Evolutionary conservation across 2,797 vertebrate genomes (phyloP).

Genomic region (Cottoperca gobio): DNA sequence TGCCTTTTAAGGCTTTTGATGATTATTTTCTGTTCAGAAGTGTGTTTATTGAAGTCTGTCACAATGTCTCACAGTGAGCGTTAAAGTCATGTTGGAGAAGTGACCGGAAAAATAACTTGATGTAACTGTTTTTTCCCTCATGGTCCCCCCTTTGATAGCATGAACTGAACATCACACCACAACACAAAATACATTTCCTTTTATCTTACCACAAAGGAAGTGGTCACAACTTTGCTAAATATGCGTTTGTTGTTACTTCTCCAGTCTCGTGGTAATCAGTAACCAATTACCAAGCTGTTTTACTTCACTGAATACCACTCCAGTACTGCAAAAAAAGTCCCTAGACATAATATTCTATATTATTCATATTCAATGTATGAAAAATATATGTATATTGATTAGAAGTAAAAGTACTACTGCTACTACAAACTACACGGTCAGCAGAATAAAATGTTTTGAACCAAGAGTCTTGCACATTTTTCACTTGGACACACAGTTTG

Average conservation of each 20-base stretch:
- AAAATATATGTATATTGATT: background rate
- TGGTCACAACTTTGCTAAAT: constrained; percentile 8
- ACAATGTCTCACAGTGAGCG: background rate
- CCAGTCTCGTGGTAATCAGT: background rate
- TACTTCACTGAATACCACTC: background rate
- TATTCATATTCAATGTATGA: background rate
- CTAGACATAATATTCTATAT: too few species aligned
- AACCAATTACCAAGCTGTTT: background rate
- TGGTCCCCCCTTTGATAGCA: background rate
- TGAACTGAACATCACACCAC: background rate
- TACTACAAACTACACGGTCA: constrained; percentile 4
- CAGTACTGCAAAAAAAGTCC: background rate
- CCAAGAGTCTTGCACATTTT: background rate
- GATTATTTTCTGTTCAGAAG: background rate
- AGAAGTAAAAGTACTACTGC: rapidly evolving
- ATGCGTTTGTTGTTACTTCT: background rate
- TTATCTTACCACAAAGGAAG: constrained; percentile 6
- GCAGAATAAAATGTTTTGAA: constrained; percentile 7
- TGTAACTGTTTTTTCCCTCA: background rate
- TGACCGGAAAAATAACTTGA: background rate
- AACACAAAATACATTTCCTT: background rate
- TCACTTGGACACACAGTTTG: constrained; percentile 6
- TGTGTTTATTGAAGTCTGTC: background rate
- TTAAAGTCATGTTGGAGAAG: background rate
- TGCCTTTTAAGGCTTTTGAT: background rate